Conservation (phyloP, 2,888 invertebrate genomes). For the Apeira syringaria region DNA sequence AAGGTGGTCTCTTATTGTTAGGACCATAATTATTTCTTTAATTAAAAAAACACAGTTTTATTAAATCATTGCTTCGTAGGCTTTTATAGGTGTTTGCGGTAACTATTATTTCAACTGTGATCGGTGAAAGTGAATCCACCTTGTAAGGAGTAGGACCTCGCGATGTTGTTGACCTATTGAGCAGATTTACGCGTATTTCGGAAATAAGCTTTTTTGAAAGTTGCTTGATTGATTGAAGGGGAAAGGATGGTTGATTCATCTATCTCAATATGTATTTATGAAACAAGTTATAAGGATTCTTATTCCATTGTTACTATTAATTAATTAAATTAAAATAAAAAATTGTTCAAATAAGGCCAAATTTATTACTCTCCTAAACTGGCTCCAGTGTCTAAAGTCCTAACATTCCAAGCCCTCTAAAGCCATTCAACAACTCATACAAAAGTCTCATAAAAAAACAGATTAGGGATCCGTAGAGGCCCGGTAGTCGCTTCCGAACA, state of each 20-base stretch:
- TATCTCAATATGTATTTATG: too few species aligned
- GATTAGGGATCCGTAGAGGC: constrained; percentile 18
- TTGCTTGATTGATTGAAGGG: neutral
- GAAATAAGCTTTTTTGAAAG: neutral
- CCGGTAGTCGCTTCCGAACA: constrained; percentile 19
- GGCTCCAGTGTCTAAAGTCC: constrained; percentile 9
- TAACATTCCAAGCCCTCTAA: constrained; percentile 15
- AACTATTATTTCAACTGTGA: too few species aligned
- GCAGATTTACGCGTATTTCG: neutral
- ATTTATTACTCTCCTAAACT: neutral
- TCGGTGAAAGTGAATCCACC: constrained; percentile 8
- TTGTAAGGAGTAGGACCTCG: neutral
- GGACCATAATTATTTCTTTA: too few species aligned
- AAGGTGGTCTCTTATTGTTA: too few species aligned
- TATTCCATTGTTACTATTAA: too few species aligned
- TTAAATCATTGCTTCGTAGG: too few species aligned
- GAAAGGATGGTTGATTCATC: too few species aligned
- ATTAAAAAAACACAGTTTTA: too few species aligned
- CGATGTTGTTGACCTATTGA: neutral
- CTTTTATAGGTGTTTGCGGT: too few species aligned
- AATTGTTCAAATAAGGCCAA: too few species aligned
- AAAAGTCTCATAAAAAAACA: constrained; percentile 5
- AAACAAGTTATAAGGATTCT: too few species aligned
- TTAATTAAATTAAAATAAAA: too few species aligned
- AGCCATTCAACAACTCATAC: constrained; percentile 22